Conservation (phyloP, 92 coral and sea anemone species). For the Desmophyllum pertusum region DNA sequence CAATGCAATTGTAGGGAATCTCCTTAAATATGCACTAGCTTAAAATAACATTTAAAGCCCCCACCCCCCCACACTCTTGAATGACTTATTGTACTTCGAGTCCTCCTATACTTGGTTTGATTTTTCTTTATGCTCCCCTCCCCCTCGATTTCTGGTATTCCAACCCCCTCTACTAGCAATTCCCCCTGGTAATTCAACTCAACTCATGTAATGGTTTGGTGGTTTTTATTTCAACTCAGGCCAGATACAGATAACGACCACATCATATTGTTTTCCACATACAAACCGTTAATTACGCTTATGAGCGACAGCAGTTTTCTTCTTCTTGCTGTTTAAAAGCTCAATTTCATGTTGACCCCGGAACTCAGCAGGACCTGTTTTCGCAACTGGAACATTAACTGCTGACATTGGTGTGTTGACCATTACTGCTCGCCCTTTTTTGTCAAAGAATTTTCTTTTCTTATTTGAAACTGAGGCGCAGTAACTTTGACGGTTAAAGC, state of each 20-base stretch:
- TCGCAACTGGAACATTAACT: neutral
- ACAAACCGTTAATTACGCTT: neutral
- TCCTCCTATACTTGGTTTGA: no score
- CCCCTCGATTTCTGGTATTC: no score
- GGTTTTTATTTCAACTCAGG: neutral
- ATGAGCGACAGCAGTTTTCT: neutral
- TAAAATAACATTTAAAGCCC: no score
- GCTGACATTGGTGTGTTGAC: neutral
- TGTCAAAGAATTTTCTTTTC: neutral
- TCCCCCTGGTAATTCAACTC: no score
- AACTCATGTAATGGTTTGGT: neutral
- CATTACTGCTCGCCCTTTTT: neutral
- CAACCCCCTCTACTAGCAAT: no score
- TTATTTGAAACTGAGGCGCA: neutral
- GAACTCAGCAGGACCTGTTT: constrained; percentile 10
- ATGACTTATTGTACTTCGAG: no score
- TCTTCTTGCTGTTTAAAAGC: neutral
- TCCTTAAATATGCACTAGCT: no score
- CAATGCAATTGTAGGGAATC: no score
- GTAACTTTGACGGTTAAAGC: constrained; percentile 41
- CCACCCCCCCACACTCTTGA: no score
- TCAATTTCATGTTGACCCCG: neutral
- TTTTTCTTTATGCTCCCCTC: no score
- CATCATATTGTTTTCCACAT: no score
- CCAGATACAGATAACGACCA: no score